Base-by-base conservation (phyloP, 2,113 vertebrate genomes). In the Dicrurus megarhynchus region DNA sequence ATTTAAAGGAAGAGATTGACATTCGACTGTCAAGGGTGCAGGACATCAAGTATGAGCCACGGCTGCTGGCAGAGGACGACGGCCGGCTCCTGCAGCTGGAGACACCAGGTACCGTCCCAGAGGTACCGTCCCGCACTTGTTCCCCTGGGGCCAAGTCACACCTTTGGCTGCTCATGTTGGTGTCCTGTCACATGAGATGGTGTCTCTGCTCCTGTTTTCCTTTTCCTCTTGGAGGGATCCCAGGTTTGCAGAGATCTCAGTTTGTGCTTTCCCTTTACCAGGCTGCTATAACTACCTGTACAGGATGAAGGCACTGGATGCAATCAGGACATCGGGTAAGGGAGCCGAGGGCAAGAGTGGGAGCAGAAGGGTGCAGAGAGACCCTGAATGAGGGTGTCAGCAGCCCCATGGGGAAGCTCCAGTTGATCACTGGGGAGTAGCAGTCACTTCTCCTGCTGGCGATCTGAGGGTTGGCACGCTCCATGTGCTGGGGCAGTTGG, bases 241-340 rank as follows among this genome's bases (percentile, higher is more conserved):
- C 32, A 6, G 3, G 8, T 18, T 33, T 26, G 59, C 73, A 28
- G 65, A 32, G 42, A 60, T 64, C 19, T 88, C 87, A 89, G 7
- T 47, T 26, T 42, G 71, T 49, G 4, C 63, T 52, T 85, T 83
- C 81, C 75, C 76, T 71, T 57, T 83, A 90, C 56, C 97, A 99
- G 99, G 96, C 89, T 98, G 98, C 95, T 98, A 97, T 94, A 99
- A 99, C 93, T 99, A 99, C 96, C 81, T 99, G 75, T 99, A 99
- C 97, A 98, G 99, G 87, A 99, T 99, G 99, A 99, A 98, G 98
- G 99, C 99, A 1, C 94, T 99, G 94, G 99, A 99, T 87, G 99
- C 99, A 8, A 98, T 99, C 88, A 98, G 98, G 94, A 98, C 98
- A 35, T 98, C 98, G 3, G 96, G 97, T 95, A 52, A 91, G 67